These are phyloP conservation scores for Bucorvus abyssinicus DNA, from an alignment of 2,797 vertebrate genomes.

Conservation along the genomic window DNA sequence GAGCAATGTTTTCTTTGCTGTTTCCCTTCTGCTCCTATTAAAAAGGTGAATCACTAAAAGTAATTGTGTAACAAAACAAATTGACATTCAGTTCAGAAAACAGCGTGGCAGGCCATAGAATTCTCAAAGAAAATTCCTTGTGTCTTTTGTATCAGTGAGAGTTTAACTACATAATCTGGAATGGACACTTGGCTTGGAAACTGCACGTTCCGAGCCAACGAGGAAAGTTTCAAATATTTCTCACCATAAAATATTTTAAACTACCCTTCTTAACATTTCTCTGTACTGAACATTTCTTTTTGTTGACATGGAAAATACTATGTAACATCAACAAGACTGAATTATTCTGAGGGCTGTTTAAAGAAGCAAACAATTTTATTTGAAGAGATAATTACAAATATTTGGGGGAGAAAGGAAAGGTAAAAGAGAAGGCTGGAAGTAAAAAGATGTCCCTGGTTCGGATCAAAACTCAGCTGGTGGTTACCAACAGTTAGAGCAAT, in stretches of 20 bases:
- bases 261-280: background rate
- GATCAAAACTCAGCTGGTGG: background rate
- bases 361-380: background rate
- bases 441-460: background rate
- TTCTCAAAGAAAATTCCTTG: background rate
- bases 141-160: background rate
- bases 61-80: background rate
- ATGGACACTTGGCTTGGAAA: slow-evolving; percentile 6
- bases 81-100: background rate
- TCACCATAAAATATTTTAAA: slow-evolving; percentile 23
- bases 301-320: background rate
- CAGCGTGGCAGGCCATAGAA: background rate
- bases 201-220: background rate
- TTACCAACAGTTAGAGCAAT: background rate
- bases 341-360: background rate
- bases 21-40: slow-evolving; percentile 58
- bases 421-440: background rate
- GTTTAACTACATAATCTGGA: background rate
- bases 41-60: slow-evolving; percentile 7
- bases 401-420: background rate
- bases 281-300: background rate
- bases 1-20: slow-evolving; percentile 59
- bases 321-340: background rate
- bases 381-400: background rate
- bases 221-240: slow-evolving; percentile 8